Evolutionary conservation across 2,113 vertebrate species (phyloP).

Genomic region (Thomomys bottae): DNA sequence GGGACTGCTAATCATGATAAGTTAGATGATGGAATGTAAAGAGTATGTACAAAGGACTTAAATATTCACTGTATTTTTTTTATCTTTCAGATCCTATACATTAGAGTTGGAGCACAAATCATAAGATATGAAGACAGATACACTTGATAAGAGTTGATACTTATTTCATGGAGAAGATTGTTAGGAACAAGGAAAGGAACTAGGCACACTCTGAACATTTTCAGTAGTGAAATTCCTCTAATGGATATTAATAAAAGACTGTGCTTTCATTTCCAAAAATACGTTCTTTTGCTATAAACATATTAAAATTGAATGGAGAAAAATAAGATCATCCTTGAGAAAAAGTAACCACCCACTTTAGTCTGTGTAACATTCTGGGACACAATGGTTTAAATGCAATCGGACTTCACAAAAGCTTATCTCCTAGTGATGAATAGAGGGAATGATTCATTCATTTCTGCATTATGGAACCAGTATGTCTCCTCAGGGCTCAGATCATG

Average conservation of each 20-base stretch:
- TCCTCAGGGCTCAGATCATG: constrained; percentile 28
- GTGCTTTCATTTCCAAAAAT: constrained; percentile 52
- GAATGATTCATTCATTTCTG: constrained; percentile 42
- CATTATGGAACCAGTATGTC: constrained; percentile 20
- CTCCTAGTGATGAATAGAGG: constrained; percentile 35
- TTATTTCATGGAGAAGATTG: background rate
- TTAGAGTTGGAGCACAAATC: background rate
- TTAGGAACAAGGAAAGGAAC: constrained; percentile 16
- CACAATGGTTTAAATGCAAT: constrained; percentile 53
- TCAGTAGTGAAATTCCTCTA: constrained; percentile 7
- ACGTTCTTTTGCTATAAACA: constrained; percentile 44
- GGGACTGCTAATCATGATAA: background rate
- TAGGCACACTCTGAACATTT: background rate
- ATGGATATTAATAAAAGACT: constrained; percentile 36
- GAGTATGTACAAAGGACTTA: background rate
- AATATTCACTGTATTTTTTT: background rate
- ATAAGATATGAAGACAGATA: background rate
- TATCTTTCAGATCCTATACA: background rate
- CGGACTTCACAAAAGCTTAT: constrained; percentile 51
- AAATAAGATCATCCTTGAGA: constrained; percentile 57
- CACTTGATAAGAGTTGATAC: background rate
- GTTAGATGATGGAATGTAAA: background rate
- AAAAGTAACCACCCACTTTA: constrained; percentile 53
- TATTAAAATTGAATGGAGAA: constrained; percentile 54
- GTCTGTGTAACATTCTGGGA: constrained; percentile 46